These are phyloP conservation scores for Cerastis rubricosa DNA, from an alignment of 2,888 invertebrate genomes.

Conservation along the genomic window DNA sequence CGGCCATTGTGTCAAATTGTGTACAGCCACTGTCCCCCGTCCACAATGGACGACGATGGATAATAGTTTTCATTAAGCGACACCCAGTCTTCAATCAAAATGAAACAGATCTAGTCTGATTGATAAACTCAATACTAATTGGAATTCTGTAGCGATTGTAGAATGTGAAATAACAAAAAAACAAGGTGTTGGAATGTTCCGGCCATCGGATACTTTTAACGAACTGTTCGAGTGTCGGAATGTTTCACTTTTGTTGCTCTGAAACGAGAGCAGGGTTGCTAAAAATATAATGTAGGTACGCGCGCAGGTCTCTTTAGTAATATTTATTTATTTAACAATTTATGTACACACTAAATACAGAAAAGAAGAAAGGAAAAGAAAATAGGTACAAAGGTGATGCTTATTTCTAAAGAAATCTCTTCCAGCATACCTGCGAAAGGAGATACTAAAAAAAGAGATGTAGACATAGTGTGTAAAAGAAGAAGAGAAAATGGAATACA, in stretches of 20 bases:
- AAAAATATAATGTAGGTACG: not conserved
- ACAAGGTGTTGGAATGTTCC: constrained; percentile 11
- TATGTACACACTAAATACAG: too few relatives aligned
- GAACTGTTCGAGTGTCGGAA: constrained; percentile 4
- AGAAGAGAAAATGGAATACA: too few relatives aligned
- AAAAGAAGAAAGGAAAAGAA: too few relatives aligned
- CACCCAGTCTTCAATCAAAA: not conserved
- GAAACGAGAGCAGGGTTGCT: not conserved
- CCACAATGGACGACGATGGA: constrained; percentile 23
- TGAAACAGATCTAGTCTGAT: constrained; percentile 4
- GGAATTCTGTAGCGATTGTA: not conserved
- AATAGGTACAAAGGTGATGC: too few relatives aligned
- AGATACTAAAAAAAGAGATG: too few relatives aligned
- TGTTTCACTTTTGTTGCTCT: constrained; percentile 4
- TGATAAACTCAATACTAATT: not conserved
- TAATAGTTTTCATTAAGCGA: constrained; percentile 41
- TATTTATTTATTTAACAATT: too few relatives aligned
- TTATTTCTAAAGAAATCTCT: too few relatives aligned
- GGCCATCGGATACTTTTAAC: not conserved
- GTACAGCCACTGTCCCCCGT: not conserved
- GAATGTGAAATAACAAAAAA: constrained; percentile 12
- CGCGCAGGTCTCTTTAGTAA: not conserved
- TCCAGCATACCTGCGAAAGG: too few relatives aligned
- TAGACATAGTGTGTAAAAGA: too few relatives aligned
- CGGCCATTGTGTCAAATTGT: constrained; percentile 44